Evolutionary conservation across 2,888 invertebrate genomes (phyloP), one percentile per base, ranked within the genome.

Genomic region (Drosophila neotestacea): DNA sequence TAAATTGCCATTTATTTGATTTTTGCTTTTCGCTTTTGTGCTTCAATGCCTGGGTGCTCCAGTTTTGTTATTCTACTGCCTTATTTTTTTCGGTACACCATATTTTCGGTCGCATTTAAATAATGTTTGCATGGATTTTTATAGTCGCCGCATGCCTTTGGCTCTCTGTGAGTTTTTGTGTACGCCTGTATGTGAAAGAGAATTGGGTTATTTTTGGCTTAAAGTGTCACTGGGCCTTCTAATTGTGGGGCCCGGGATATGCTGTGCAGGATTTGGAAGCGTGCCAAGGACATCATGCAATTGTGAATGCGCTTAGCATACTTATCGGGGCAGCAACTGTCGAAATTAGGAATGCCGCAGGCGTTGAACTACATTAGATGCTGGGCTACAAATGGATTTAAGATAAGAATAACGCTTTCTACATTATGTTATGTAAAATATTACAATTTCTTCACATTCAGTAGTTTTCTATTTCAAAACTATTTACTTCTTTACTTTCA

Each of bases 1-100:
- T 87, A 86, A 86, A 86, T 87, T 87, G 87, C 69, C 86, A 85
- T 87, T 86, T 87, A 85, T 85, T 86, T 81, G 81, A 86, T 79
- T 86, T 83, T 86, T 79, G 73, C 74, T 81, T 63, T 79, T 73
- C 59, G 56, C 52, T 67, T 76, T 64, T 62, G 64, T 36, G 59
- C 30, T 51, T 46, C 44, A 13, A n/a, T 56, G 34, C 10, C 48
- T 38, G 22, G n/a, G 10, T 46, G 34, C 6, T 56, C 28, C 36
- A 44, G 44, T 55, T 56, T 59, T 52, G 47, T 55, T 52, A 50
- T 68, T n/a, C 27, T 30, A 11, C 5, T 38, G 47, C 6, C 56
- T 44, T 60, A 28, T 67, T 63, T 64, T 63, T 65, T 60, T 44
- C 16, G 16, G 16, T 38, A 47, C 56, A 78, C 70, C 84, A 85